Evolutionary conservation across 2,113 vertebrate genomes (phyloP).

Genomic region (Notothenia coriiceps): DNA sequence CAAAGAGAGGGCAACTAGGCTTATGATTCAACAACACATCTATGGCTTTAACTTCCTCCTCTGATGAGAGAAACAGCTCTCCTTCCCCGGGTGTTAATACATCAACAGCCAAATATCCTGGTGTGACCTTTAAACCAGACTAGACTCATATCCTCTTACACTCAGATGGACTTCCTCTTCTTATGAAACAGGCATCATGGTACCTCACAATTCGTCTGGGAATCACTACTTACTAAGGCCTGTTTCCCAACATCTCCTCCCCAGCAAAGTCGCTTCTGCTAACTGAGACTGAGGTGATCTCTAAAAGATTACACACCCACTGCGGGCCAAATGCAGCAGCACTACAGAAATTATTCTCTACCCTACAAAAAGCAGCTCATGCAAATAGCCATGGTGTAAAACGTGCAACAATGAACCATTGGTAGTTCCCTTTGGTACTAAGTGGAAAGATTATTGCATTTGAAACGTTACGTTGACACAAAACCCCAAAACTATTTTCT

Average conservation of each 20-base stretch:
- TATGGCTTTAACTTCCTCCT: constrained; percentile 35
- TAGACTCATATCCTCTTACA: constrained; percentile 24
- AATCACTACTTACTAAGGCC: background rate
- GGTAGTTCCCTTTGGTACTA: background rate
- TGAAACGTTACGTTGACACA: background rate
- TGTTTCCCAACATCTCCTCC: constrained; percentile 9
- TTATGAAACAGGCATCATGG: constrained; percentile 26
- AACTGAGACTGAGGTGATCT: background rate
- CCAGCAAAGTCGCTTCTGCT: background rate
- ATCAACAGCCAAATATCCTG: constrained; percentile 15
- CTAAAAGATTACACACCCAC: background rate
- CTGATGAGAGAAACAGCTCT: background rate
- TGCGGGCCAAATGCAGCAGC: background rate
- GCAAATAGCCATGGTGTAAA: background rate
- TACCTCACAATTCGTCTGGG: background rate
- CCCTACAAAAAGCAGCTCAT: background rate
- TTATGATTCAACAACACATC: constrained; percentile 22
- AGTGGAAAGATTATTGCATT: background rate
- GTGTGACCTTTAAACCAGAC: constrained; percentile 47
- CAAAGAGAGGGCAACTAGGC: no score
- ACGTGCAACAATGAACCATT: background rate
- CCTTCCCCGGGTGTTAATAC: constrained; percentile 3
- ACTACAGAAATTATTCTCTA: background rate
- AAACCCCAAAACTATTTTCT: background rate
- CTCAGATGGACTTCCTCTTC: constrained; percentile 44